Conservation (phyloP, 2,113 vertebrate genomes). For the Ciconia stormi region DNA sequence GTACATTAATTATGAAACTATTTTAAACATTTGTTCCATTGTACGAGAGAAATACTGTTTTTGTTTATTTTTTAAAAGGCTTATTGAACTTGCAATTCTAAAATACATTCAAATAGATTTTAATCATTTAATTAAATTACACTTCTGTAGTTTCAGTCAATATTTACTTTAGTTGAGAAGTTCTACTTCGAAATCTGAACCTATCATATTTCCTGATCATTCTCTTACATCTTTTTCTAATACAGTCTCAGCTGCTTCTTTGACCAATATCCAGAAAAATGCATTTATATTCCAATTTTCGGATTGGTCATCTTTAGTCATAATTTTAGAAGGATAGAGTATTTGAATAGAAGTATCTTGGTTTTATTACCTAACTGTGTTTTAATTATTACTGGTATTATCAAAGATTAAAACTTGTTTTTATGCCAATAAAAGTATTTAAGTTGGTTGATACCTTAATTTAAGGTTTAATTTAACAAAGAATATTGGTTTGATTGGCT, state of each 20-base stretch:
- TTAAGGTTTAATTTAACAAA: background rate
- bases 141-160: background rate
- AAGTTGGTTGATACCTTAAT: background rate
- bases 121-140: background rate
- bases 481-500: background rate
- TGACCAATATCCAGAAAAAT: background rate
- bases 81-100: background rate
- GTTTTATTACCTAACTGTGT: background rate
- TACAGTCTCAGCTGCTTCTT: background rate
- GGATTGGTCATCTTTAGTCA: background rate
- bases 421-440: background rate
- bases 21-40: slow-evolving; percentile 63
- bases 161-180: background rate
- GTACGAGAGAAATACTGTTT: background rate
- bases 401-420: background rate
- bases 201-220: background rate
- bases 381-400: background rate
- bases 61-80: background rate
- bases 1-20: background rate
- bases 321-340: background rate
- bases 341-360: background rate
- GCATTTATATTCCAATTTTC: background rate
- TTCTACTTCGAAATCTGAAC: background rate
- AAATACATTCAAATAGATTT: background rate
- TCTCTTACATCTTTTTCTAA: background rate